A percentile compares a stretch with the other conserved stretches of the same genome.
Evolutionary conservation across 2,113 vertebrate species (phyloP).

Genomic region (Genyomyrus donnyi): DNA sequence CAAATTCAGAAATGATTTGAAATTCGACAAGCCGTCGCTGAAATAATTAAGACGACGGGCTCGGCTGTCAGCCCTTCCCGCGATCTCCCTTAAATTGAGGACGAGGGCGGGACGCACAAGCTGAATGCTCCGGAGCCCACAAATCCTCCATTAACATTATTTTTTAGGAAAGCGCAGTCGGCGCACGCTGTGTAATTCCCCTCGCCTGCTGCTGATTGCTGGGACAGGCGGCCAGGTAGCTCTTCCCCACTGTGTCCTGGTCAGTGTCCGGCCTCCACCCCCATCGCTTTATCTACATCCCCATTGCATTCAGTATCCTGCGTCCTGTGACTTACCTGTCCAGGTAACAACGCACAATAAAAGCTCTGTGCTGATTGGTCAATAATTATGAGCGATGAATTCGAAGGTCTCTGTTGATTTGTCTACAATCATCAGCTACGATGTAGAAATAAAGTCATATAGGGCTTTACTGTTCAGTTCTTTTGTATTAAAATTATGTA

Average conservation of each 20-base stretch:
- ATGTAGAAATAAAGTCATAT: neutral
- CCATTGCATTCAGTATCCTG: neutral
- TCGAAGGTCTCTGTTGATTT: neutral
- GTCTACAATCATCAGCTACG: neutral
- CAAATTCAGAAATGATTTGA: conserved; percentile 7
- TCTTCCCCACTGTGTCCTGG: conserved; percentile 48
- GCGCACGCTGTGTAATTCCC: conserved; percentile 20
- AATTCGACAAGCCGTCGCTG: neutral
- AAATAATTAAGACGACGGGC: conserved; percentile 3
- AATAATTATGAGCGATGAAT: neutral
- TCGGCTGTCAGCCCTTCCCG: neutral
- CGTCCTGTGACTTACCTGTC: neutral
- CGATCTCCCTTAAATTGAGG: neutral
- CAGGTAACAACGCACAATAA: neutral
- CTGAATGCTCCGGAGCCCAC: neutral
- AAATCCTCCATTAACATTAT: neutral
- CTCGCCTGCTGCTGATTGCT: conserved; percentile 20
- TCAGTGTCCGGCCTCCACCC: conserved; percentile 31
- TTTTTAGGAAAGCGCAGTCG: neutral
- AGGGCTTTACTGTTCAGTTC: neutral
- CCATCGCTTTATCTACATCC: neutral
- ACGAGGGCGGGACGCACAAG: neutral
- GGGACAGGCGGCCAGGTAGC: conserved; percentile 49
- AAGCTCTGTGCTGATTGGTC: neutral
- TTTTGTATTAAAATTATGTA: neutral